Conservation (phyloP, 2,888 invertebrate genomes). For the Pheosia tremula region DNA sequence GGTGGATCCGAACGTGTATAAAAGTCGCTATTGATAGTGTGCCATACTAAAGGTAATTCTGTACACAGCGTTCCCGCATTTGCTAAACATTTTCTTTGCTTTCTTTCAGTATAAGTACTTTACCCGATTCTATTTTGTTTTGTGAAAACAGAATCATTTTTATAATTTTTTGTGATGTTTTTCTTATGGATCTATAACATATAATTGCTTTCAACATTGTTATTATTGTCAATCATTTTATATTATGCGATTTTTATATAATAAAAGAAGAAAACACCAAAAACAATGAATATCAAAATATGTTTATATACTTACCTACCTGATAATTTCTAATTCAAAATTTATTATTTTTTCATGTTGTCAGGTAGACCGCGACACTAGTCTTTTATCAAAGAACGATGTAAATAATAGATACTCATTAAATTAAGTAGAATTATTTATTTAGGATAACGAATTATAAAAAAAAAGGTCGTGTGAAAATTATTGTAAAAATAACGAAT, state of each 20-base stretch:
- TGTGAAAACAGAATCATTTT: too few relatives aligned
- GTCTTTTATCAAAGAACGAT: slow-evolving; percentile 74
- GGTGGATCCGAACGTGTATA: too few relatives aligned
- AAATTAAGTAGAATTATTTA: slow-evolving; percentile 78
- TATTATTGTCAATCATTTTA: slow-evolving; percentile 13
- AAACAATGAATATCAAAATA: slow-evolving; percentile 2
- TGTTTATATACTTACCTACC: slow-evolving; percentile 2
- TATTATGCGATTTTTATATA: slow-evolving; percentile 9
- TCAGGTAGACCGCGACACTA: slow-evolving; percentile 58
- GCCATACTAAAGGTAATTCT: too few relatives aligned
- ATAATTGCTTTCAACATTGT: background rate
- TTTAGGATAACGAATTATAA: slow-evolving; percentile 64
- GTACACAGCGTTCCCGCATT: too few relatives aligned
- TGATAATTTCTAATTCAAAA: slow-evolving; percentile 1
- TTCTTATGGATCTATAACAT: too few relatives aligned
- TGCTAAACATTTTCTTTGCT: too few relatives aligned
- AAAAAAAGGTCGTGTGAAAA: slow-evolving; percentile 58
- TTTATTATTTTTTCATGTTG: slow-evolving; percentile 24
- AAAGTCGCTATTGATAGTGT: too few relatives aligned
- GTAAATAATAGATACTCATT: slow-evolving; percentile 82
- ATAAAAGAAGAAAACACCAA: slow-evolving; percentile 3
- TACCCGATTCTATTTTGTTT: too few relatives aligned
- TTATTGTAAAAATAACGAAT: slow-evolving; percentile 53
- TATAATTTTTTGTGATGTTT: too few relatives aligned
- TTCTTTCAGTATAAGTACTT: too few relatives aligned